Conservation (phyloP, 2,888 invertebrate species). For the Phyllotreta cruciferae region DNA sequence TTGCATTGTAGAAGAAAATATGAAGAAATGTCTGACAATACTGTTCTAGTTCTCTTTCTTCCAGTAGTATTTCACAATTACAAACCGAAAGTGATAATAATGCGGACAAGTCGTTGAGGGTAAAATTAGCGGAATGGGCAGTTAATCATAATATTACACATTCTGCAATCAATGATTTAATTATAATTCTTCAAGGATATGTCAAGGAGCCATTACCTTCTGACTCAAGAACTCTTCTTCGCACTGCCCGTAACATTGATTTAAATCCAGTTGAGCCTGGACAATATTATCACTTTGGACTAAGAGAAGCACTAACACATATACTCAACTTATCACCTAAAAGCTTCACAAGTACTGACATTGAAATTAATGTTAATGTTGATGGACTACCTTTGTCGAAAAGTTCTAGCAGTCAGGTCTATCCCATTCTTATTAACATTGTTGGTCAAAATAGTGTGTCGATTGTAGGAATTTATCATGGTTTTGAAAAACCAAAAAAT, state of each 20-base stretch:
- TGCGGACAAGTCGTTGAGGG: not conserved
- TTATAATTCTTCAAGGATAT: not conserved
- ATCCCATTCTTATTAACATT: not conserved
- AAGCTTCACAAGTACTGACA: not conserved
- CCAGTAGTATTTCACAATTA: not conserved
- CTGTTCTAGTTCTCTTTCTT: too few relatives aligned
- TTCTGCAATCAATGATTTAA: too few relatives aligned
- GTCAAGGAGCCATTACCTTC: not conserved
- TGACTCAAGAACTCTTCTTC: not conserved
- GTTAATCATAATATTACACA: not conserved
- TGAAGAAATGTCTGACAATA: too few relatives aligned
- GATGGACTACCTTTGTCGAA: constrained; percentile 1
- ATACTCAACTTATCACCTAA: not conserved
- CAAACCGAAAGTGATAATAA: not conserved
- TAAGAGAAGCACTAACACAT: not conserved
- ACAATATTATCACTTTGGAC: not conserved
- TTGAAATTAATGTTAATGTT: constrained; percentile 2
- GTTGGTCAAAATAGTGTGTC: not conserved
- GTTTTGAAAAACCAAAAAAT: constrained; percentile 28
- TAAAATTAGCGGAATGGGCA: not conserved
- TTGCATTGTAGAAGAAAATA: too few relatives aligned
- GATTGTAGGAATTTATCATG: constrained; percentile 19
- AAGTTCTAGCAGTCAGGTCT: not conserved
- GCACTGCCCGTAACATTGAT: not conserved
- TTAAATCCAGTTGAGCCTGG: not conserved